These are phyloP conservation scores for Eira barbara DNA, from an alignment of 2,113 vertebrate species.

Conservation along the genomic window DNA sequence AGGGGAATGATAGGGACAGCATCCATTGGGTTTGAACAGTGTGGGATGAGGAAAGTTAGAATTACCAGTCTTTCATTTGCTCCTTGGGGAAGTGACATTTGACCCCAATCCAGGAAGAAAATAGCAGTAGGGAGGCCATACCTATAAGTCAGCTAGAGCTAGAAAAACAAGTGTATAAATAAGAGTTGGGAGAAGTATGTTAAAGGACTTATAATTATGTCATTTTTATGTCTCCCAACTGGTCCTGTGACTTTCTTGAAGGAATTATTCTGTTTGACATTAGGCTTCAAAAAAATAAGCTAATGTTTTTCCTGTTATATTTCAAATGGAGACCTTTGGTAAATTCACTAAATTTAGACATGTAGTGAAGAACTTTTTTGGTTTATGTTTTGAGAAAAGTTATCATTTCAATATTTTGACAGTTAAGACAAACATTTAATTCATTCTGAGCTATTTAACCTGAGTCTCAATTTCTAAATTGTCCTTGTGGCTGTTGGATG, in stretches of 20 bases:
- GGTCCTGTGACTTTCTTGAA: neutral
- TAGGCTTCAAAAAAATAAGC: neutral
- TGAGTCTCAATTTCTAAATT: neutral
- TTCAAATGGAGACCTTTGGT: neutral
- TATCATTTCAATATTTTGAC: slow-evolving; percentile 6
- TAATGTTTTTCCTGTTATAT: neutral
- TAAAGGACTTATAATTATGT: neutral
- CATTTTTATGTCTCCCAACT: neutral
- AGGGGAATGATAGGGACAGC: neutral
- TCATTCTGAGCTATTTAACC: neutral
- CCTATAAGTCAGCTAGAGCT: neutral
- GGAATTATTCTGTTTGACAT: neutral
- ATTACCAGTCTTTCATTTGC: neutral
- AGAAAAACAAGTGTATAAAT: neutral
- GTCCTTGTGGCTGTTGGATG: neutral
- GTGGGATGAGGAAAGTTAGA: neutral
- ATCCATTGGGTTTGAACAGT: neutral
- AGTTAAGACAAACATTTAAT: neutral
- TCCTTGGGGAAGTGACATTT: neutral
- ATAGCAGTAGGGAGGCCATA: neutral
- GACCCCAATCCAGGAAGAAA: neutral
- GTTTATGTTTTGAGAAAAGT: neutral
- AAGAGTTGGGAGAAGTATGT: neutral
- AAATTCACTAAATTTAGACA: neutral
- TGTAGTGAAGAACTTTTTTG: neutral